Base-by-base conservation (phyloP, 1,140 invertebrate genomes). In the Ditylenchus dipsaci region DNA sequence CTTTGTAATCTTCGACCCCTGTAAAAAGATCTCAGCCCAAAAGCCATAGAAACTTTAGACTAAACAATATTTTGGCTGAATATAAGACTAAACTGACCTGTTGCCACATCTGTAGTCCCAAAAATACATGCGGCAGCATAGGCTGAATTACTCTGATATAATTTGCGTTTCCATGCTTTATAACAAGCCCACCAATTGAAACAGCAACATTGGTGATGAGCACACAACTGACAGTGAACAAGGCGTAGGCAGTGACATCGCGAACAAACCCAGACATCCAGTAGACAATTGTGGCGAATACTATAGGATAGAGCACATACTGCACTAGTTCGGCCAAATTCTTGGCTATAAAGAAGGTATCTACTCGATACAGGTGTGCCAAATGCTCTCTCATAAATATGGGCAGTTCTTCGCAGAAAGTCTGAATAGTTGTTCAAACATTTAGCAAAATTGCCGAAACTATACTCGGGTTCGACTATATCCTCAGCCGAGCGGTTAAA, bases 341-440 rank as follows among this genome's bases (percentile, higher is more conserved):
- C 85, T 95, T 97, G 64, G 90, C 89, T 15, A 96, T 82, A 84
- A 95, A 97, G 82, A 96, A 97, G 0, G 93, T 88, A 76, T 94
- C 92, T 0, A 90, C 90, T 47, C 93, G 86, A 79, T 97, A 97
- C 87, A 96, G 90, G 27, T 92, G 91, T 77, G 91, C 92, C 63
- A 89, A 88, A 80, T 95, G 90, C 84, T 96, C 93, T 27, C 92
- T 85, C 69, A 95, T 86, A 83, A 96, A 95, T 62, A 97, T 89
- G 0, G 92, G 91, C 13, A 95, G 84, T 84, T 97, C 93, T 15
- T 88, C 86, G 78, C 91, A 93, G 82, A 97, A 95, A 0, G 92
- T 90, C 93, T 95, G 79, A 26, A 86, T n/a, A n/a, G n/a, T n/a
- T n/a, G n/a, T n/a, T n/a, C n/a, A n/a, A n/a, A 84, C 19, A 53